phyloP scores from a whole-genome alignment of 2,113 vertebrate species.

The Rhadina sibilatrix region DNA sequence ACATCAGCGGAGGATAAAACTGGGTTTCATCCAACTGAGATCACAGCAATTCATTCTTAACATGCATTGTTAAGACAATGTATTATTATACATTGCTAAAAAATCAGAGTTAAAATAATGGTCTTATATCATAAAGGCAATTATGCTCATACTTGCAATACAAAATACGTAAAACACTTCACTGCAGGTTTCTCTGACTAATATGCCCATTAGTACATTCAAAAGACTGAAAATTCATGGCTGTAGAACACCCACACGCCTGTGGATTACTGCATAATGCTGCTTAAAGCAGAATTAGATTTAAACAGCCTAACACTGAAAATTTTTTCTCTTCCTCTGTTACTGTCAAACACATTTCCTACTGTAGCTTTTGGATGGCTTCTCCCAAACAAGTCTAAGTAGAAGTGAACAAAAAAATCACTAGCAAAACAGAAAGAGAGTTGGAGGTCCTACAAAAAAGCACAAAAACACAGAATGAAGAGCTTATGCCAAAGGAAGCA shows the following conservation, averaged over 20 bases:
- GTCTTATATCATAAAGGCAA: background rate
- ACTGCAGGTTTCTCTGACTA: background rate
- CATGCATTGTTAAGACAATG: background rate
- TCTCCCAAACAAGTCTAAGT: background rate
- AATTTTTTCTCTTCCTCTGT: background rate
- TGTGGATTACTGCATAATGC: background rate
- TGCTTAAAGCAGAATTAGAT: background rate
- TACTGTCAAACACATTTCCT: conserved; percentile 21
- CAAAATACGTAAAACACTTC: conserved; percentile 16
- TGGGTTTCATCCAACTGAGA: background rate
- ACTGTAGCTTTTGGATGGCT: background rate
- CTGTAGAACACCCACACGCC: background rate
- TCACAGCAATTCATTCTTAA: background rate
- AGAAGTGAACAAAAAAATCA: background rate
- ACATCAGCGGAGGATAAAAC: background rate
- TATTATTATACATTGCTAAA: background rate
- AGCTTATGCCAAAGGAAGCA: conserved; percentile 63
- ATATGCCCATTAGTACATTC: background rate
- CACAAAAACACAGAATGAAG: conserved; percentile 31
- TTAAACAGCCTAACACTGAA: background rate
- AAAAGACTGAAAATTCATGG: background rate
- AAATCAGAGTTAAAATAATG: background rate
- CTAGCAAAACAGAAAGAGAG: conserved; percentile 15
- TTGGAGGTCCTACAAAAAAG: conserved; percentile 8
- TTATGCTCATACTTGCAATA: background rate